Evolutionary conservation across 2,888 invertebrate species (phyloP).

Genomic region (Camptogramma bilineatum): DNA sequence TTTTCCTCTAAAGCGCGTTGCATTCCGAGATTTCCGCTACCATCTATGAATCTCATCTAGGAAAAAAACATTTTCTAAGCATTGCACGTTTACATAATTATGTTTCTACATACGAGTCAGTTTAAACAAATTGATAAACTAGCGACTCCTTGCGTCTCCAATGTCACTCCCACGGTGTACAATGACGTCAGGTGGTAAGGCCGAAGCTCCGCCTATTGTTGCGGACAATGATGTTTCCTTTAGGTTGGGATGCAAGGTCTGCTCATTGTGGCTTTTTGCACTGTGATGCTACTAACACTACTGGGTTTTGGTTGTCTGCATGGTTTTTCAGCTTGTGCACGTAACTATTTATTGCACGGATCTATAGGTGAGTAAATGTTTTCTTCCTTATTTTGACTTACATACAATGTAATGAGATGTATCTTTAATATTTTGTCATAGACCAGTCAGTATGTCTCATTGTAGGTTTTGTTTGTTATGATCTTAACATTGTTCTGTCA

Average conservation of each 20-base stretch:
- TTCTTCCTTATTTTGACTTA: not conserved
- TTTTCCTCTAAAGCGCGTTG: slow-evolving; percentile 27
- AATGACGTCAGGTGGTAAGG: slow-evolving; percentile 57
- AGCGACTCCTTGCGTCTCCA: slow-evolving; percentile 52
- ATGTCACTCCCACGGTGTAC: slow-evolving; percentile 77
- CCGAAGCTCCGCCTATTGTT: slow-evolving; percentile 63
- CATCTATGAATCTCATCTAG: slow-evolving; percentile 14
- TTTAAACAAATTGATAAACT: slow-evolving; percentile 23
- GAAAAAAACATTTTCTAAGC: slow-evolving; percentile 29
- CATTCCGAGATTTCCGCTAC: slow-evolving; percentile 29
- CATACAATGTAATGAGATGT: not conserved
- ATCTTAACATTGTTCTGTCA: no score
- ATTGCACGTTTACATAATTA: slow-evolving; percentile 22
- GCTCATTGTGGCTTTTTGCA: slow-evolving; percentile 43
- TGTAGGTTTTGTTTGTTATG: no score
- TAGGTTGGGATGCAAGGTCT: slow-evolving; percentile 56
- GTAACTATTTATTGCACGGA: not conserved
- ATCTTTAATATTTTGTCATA: not conserved
- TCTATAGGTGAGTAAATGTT: not conserved
- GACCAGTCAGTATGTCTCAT: no score
- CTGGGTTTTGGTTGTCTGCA: slow-evolving; percentile 26
- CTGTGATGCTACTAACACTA: slow-evolving; percentile 41
- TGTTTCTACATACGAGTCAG: slow-evolving; percentile 5
- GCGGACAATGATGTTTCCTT: slow-evolving; percentile 61
- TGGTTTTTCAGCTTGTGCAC: slow-evolving; percentile 11